Conservation (phyloP, 2,888 invertebrate genomes). For the Icerya purchasi region DNA sequence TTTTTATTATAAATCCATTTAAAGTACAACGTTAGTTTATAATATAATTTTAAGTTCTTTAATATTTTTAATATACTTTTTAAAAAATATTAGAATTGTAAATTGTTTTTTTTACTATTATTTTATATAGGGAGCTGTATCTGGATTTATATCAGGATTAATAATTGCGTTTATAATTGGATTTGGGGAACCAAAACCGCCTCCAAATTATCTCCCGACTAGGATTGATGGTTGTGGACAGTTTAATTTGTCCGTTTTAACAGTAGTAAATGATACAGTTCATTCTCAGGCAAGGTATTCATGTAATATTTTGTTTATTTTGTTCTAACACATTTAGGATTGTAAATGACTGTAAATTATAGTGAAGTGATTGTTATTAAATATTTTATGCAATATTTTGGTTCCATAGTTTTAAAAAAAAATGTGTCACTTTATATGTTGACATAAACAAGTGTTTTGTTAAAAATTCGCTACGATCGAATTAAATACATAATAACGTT, state of each 20-base stretch:
- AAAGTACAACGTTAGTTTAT: not conserved
- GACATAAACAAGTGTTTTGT: too few relatives aligned
- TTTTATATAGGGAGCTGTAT: conserved; percentile 38
- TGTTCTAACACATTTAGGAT: too few relatives aligned
- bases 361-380: too few relatives aligned
- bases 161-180: conserved; percentile 58
- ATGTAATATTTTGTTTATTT: too few relatives aligned
- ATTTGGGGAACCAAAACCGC: conserved; percentile 55
- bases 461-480: too few relatives aligned
- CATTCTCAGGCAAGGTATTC: too few relatives aligned
- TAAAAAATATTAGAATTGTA: not conserved
- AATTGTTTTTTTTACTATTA: not conserved
- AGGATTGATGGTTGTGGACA: conserved; percentile 34
- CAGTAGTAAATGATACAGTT: not conserved
- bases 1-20: too few relatives aligned
- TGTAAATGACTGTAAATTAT: too few relatives aligned
- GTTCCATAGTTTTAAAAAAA: too few relatives aligned
- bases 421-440: too few relatives aligned
- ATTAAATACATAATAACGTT: too few relatives aligned
- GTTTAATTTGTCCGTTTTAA: not conserved
- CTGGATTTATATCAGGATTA: conserved; percentile 41
- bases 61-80: not conserved
- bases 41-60: not conserved
- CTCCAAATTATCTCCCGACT: conserved; percentile 32
- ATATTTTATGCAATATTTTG: too few relatives aligned